Percentiles rank a stretch among this genome's conserved stretches.
Evolutionary conservation across 2,113 vertebrate genomes (phyloP).

Genomic region (pig (Sus scrofa)): DNA sequence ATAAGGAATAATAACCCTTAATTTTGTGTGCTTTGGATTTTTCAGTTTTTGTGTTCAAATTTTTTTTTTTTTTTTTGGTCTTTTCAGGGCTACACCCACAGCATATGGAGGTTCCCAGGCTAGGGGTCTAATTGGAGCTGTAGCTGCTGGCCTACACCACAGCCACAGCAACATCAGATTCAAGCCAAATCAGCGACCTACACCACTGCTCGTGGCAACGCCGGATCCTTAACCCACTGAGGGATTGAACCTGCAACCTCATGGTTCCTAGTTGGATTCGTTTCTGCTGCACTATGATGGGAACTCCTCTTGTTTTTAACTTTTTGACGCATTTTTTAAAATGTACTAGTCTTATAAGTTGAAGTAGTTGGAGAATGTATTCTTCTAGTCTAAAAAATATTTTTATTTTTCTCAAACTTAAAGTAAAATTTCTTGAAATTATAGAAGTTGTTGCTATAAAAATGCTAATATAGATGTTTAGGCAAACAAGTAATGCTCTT

Average conservation of each 20-base stretch:
- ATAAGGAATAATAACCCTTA: background rate
- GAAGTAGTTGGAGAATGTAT: background rate
- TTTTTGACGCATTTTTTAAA: background rate
- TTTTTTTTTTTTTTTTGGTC: too few species aligned
- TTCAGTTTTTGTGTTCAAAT: background rate
- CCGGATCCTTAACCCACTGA: too few species aligned
- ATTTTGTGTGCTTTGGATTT: background rate
- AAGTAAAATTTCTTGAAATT: background rate
- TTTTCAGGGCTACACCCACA: too few species aligned
- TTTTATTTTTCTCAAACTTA: background rate
- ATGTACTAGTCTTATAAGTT: background rate
- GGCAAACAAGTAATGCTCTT: background rate
- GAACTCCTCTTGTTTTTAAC: background rate
- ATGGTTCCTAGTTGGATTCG: too few species aligned
- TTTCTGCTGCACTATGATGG: too few species aligned
- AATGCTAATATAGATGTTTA: background rate
- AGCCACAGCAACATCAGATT: too few species aligned
- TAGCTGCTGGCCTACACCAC: too few species aligned
- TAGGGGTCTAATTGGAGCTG: too few species aligned
- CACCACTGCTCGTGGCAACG: too few species aligned
- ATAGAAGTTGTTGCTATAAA: background rate
- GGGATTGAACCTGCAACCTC: too few species aligned
- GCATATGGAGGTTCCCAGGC: too few species aligned
- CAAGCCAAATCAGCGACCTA: too few species aligned
- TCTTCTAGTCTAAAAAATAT: background rate